Evolutionary conservation across 2,888 invertebrate species (phyloP), one percentile per base, ranked within the genome.

Genomic region (Nasonia oneida): DNA sequence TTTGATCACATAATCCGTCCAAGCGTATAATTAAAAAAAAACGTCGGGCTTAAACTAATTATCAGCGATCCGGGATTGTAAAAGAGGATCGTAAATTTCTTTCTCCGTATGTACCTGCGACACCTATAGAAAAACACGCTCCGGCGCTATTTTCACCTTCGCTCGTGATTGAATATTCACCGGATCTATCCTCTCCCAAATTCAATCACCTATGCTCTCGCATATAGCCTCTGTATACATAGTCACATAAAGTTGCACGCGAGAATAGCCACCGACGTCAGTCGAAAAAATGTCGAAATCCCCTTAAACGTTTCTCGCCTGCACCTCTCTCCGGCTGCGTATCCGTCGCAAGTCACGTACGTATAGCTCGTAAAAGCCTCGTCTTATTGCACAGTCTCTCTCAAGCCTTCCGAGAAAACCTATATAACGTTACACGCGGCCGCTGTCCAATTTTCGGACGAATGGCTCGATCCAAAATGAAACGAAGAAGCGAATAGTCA

Each of bases 321-420:
- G 61, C 61, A 61, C 23, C 23, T 53, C 50, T 50, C 50, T 14
- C 12, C 37, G 37, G 12, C 3, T 14, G 67, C 23, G 67, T 33
- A 33, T 67, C 33, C 67, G 67, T 67, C 29, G 29, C 10, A 67
- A 29, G 67, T 67, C 67, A 67, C 67, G 67, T 67, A 67, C 23
- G 8, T 23, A 67, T 67, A 3, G 14, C 14, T 33, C 29, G 67
- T 33, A 33, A 67, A 67, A 67, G 67, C 2, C 2, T 29, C 47
- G 12, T 12, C 12, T 47, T 47, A 47, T 47, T 37, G 4, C 37
- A 37, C 4, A 37, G 37, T 37, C 37, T 47, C 42, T 47, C 10
- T 12, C 12, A 12, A 67, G 23, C 33, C 67, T 67, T 67, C 33
- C 67, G 4, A 67, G 67, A 67, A 67, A 29, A 29, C 3, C 67